phyloP scores from a whole-genome alignment of 2,113 vertebrate species.

The Malurus elegans region DNA sequence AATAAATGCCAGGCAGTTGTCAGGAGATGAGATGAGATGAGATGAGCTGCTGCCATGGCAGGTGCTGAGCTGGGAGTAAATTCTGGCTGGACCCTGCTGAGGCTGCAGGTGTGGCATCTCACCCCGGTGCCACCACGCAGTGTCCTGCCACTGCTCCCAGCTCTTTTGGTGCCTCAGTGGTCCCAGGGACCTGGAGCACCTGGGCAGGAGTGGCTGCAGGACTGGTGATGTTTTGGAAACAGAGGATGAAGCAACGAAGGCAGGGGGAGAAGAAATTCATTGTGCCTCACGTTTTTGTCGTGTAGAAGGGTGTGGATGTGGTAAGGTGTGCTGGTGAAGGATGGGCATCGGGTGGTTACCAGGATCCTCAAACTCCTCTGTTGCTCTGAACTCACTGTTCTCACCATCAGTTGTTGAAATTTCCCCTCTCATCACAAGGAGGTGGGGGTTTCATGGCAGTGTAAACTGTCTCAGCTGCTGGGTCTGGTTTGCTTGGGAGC shows the following conservation, averaged over 20 bases:
- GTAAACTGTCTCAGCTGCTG: not conserved
- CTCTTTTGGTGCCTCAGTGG: not conserved
- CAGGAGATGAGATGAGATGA: not conserved
- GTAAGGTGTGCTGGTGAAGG: not conserved
- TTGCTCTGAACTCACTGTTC: not conserved
- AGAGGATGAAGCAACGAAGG: not conserved
- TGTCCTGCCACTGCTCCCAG: not conserved
- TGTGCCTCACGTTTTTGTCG: not conserved
- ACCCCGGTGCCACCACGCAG: fast-evolving
- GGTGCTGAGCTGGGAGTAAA: not conserved
- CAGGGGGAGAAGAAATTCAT: not conserved
- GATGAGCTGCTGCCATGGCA: not conserved
- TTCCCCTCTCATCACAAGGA: not conserved
- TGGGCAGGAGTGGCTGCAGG: not conserved
- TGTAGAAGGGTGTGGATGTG: not conserved
- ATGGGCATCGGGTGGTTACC: not conserved
- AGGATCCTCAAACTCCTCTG: not conserved
- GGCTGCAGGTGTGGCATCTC: not conserved
- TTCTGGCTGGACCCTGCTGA: not conserved
- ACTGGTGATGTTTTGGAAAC: not conserved
- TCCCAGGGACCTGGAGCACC: not conserved
- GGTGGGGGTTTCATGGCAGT: not conserved
- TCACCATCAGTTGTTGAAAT: not conserved
- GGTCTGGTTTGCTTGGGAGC: not conserved
- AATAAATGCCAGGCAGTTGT: not conserved